A percentile compares a stretch with the other conserved stretches of the same genome.
Conservation (phyloP, 2,888 invertebrate species). For the Paralinhomoeus sp. region DNA sequence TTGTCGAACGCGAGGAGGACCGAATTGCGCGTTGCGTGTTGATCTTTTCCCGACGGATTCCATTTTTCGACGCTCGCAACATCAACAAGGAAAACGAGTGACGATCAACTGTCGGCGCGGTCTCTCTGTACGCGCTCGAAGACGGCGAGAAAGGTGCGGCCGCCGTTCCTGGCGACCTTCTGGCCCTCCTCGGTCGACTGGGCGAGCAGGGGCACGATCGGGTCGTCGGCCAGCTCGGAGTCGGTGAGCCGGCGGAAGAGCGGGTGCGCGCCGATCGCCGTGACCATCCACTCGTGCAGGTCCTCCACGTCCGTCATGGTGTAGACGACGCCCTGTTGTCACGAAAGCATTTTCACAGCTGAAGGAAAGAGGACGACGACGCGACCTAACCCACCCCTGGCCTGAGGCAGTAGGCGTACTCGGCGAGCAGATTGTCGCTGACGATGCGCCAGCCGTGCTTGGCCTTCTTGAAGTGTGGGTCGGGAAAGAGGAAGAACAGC, state of each 20-base stretch:
- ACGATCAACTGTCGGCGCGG: no score
- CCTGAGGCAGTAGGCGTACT: conserved; percentile 78
- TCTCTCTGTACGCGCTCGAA: no score
- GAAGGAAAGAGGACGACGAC: background rate
- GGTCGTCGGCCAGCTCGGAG: conserved; percentile 43
- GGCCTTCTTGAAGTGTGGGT: conserved; percentile 94
- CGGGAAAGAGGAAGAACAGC: conserved; percentile 96
- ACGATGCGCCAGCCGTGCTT: conserved; percentile 99
- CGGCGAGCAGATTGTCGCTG: conserved; percentile 66
- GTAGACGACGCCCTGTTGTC: conserved; percentile 55
- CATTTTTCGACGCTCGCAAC: no score
- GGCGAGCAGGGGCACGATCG: conserved; percentile 62
- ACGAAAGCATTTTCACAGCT: background rate
- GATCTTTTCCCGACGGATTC: no score
- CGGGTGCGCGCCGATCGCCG: conserved; percentile 68
- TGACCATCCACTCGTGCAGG: conserved; percentile 85
- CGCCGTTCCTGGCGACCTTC: conserved; percentile 82
- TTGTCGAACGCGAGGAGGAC: no score
- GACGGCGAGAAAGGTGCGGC: conserved; percentile 70
- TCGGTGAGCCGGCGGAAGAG: conserved; percentile 52
- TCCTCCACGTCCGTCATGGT: conserved; percentile 94
- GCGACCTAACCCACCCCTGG: conserved; percentile 33
- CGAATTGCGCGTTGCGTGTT: no score
- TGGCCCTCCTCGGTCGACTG: conserved; percentile 91
- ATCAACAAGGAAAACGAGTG: no score